These are phyloP conservation scores for Madoqua kirkii DNA, from an alignment of 2,113 vertebrate genomes.

Conservation along the genomic window DNA sequence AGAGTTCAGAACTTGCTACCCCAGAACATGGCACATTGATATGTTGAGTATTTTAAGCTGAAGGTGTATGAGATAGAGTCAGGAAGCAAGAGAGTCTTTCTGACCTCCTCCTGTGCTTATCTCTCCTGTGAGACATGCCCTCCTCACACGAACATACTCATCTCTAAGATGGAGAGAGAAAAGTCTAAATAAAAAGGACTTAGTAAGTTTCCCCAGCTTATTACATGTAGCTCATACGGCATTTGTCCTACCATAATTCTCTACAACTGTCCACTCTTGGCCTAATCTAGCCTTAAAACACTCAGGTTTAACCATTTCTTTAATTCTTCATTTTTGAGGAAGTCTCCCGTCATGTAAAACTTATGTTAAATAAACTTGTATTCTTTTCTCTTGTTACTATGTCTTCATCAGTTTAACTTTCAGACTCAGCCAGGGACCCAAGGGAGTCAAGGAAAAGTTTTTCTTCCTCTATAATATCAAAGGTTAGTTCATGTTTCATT, in stretches of 20 bases:
- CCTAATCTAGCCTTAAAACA: not conserved
- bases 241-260: not conserved
- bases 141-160: not conserved
- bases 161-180: not conserved
- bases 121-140: not conserved
- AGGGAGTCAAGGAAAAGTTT: not conserved
- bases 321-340: not conserved
- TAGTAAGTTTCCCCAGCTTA: not conserved
- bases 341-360: not conserved
- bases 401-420: not conserved
- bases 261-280: not conserved
- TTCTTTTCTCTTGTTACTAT: not conserved
- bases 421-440: not conserved
- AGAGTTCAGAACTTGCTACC: not conserved
- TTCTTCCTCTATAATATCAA: not conserved
- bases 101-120: not conserved
- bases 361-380: not conserved
- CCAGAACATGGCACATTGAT: not conserved
- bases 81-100: not conserved
- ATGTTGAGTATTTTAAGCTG: not conserved
- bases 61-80: not conserved
- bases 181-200: not conserved
- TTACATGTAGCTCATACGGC: not conserved
- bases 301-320: not conserved
- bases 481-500: not conserved